Conservation (phyloP, 1,140 invertebrate genomes). For the Hyles euphorbiae region DNA sequence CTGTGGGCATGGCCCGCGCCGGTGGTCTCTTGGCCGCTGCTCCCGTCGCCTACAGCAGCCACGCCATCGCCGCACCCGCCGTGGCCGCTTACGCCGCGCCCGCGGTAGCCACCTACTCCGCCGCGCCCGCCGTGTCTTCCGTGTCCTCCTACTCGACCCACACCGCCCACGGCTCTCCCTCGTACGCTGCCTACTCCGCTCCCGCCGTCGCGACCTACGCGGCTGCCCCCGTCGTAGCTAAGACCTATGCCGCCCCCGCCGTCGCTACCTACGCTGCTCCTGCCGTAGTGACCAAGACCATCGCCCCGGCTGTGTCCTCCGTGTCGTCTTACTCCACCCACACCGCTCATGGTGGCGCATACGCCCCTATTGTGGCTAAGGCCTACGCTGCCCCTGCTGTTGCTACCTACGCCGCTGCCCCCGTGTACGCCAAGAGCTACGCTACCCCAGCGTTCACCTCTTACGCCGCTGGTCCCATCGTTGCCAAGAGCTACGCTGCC, state of each 20-base stretch:
- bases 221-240: conserved; percentile 11
- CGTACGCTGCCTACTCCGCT: conserved; percentile 22
- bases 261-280: conserved; percentile 29
- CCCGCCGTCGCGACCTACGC: conserved; percentile 27
- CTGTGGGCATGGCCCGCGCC: conserved; percentile 44
- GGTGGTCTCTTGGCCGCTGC: conserved; percentile 40
- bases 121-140: conserved; percentile 44
- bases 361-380: conserved; percentile 18
- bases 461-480: conserved; percentile 26
- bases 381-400: conserved; percentile 23
- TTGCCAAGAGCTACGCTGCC: conserved; percentile 12
- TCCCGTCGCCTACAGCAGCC: conserved; percentile 31
- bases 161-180: conserved; percentile 41
- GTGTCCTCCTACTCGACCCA: conserved; percentile 53
- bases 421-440: background rate
- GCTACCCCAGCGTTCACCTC: conserved; percentile 17
- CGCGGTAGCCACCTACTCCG: conserved; percentile 29
- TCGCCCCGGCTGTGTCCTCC: conserved; percentile 53
- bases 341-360: conserved; percentile 42
- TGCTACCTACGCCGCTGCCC: conserved; percentile 20
- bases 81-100: conserved; percentile 23
- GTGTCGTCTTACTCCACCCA: conserved; percentile 53
- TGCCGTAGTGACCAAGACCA: conserved; percentile 22
- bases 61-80: conserved; percentile 29
- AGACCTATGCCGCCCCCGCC: conserved; percentile 30